A percentile compares a stretch with the other conserved stretches of the same genome.
Evolutionary conservation across 2,113 vertebrate genomes (phyloP).

Genomic region (Lontra canadensis): DNA sequence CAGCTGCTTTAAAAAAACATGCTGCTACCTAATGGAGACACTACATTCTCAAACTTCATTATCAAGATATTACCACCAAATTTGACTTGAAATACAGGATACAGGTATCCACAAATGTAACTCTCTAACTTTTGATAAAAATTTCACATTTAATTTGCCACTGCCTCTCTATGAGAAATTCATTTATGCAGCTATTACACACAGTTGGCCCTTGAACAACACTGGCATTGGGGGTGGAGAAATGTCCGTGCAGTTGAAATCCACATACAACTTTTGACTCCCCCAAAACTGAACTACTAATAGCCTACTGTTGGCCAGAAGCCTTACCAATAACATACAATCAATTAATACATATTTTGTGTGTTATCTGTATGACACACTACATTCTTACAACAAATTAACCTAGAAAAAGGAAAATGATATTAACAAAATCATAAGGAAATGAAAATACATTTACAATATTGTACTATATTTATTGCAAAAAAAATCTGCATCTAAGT

Average conservation of each 20-base stretch:
- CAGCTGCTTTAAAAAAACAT: constrained; percentile 21
- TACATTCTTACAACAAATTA: background rate
- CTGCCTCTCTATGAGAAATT: background rate
- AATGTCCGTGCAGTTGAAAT: background rate
- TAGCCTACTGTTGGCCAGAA: background rate
- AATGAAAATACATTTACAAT: background rate
- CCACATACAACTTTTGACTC: background rate
- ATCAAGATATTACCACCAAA: background rate
- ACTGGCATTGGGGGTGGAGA: background rate
- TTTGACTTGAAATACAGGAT: constrained; percentile 6
- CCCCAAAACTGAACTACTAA: background rate
- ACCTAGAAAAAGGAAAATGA: background rate
- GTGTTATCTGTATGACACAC: background rate
- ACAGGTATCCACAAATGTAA: background rate
- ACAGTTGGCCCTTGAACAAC: background rate
- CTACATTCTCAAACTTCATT: background rate
- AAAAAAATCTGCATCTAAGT: background rate
- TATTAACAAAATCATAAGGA: background rate
- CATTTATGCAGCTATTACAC: background rate
- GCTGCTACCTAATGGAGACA: background rate
- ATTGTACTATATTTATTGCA: background rate
- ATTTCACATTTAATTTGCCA: background rate
- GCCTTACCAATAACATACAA: background rate
- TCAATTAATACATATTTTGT: background rate
- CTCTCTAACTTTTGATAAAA: background rate